A percentile compares a stretch with the other conserved stretches of the same genome.
Conservation (phyloP, 2,113 vertebrate species). For the Xyliphius kryptos region DNA sequence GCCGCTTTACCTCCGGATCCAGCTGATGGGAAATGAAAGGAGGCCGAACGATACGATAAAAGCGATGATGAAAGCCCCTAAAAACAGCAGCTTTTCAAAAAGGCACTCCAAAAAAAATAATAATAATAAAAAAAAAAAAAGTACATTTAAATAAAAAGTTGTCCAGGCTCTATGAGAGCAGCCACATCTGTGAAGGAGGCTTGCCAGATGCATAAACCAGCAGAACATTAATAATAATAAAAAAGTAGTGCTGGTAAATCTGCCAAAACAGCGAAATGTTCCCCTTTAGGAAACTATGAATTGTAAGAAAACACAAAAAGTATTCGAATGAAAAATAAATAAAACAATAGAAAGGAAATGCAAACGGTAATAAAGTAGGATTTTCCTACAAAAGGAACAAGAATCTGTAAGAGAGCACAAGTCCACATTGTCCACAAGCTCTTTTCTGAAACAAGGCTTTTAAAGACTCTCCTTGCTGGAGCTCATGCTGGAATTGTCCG, state of each 20-base stretch:
- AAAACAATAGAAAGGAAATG: slow-evolving; percentile 61
- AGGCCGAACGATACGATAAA: slow-evolving; percentile 48
- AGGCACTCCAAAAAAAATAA: slow-evolving; percentile 99
- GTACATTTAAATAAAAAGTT: slow-evolving; percentile 60
- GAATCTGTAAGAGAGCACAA: slow-evolving; percentile 50
- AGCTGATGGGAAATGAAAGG: slow-evolving; percentile 21
- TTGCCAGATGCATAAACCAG: slow-evolving; percentile 79
- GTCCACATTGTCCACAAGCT: slow-evolving; percentile 61
- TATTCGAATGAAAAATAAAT: slow-evolving; percentile 57
- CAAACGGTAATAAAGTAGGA: slow-evolving; percentile 72
- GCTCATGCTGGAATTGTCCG: slow-evolving; percentile 85
- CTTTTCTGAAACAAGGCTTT: slow-evolving; percentile 52
- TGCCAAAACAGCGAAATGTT: slow-evolving; percentile 71
- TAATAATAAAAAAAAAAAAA: too few relatives aligned
- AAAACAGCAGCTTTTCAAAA: slow-evolving; percentile 90
- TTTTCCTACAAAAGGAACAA: slow-evolving; percentile 65
- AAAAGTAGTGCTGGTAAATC: slow-evolving; percentile 77
- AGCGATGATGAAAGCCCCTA: slow-evolving; percentile 67
- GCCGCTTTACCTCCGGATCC: slow-evolving; percentile 29
- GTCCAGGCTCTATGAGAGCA: slow-evolving; percentile 88
- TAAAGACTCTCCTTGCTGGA: slow-evolving; percentile 96
- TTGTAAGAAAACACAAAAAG: slow-evolving; percentile 50
- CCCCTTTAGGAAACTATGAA: slow-evolving; percentile 61
- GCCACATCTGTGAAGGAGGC: slow-evolving; percentile 74
- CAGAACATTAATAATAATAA: slow-evolving; percentile 65